A percentile compares a stretch with the other conserved stretches of the same genome.
Conservation (phyloP, 1,140 invertebrate species). For the Pseudomyrmex flavicornis region DNA sequence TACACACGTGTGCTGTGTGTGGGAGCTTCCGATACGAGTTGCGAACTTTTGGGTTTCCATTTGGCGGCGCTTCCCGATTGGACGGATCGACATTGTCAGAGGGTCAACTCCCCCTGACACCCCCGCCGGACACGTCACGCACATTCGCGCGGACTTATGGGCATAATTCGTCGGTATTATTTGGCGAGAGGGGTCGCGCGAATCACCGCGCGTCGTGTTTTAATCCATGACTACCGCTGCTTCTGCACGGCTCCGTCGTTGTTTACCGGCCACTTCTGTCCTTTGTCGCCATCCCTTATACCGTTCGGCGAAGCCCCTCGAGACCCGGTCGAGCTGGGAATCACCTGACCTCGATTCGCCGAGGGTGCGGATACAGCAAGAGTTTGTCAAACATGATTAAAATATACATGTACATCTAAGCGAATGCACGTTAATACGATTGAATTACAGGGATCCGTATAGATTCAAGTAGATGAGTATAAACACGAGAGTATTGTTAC, state of each 20-base stretch:
- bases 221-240: conserved; percentile 64
- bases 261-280: conserved; percentile 61
- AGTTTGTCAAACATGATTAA: neutral
- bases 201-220: conserved; percentile 64
- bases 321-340: conserved; percentile 19
- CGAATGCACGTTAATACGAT: neutral
- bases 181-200: conserved; percentile 71
- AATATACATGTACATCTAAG: neutral
- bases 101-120: conserved; percentile 63
- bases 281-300: conserved; percentile 27
- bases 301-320: conserved; percentile 26
- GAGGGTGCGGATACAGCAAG: conserved; percentile 4
- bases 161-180: conserved; percentile 79
- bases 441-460: neutral
- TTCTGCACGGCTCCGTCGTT: conserved; percentile 30
- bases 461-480: neutral
- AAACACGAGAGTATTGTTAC: too few relatives aligned
- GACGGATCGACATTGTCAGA: conserved; percentile 79
- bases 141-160: conserved; percentile 78
- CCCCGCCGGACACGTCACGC: conserved; percentile 77
- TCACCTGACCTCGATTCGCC: conserved; percentile 9
- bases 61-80: conserved; percentile 71
- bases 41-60: conserved; percentile 71
- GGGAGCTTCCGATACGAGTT: conserved; percentile 59
- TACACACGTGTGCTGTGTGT: neutral